A percentile compares a stretch with the other conserved stretches of the same genome.
phyloP scores from a whole-genome alignment of 2,797 vertebrate species.

The Bovichtus diacanthus region DNA sequence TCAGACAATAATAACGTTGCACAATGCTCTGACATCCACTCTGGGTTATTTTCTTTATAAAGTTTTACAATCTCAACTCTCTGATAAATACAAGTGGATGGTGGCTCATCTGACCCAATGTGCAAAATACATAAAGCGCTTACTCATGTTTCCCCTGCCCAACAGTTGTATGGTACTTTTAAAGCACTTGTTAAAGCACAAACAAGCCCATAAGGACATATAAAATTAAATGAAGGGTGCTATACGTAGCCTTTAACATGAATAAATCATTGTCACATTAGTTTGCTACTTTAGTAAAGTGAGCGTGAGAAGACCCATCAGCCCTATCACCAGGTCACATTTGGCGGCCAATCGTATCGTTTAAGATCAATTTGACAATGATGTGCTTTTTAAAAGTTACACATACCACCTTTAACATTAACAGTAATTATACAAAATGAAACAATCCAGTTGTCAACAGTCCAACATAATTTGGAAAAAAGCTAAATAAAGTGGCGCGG shows the following conservation, averaged over 20 bases:
- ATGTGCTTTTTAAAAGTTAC: constrained; percentile 32
- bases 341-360: constrained; percentile 8
- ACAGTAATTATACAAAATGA: constrained; percentile 45
- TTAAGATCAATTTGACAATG: constrained; percentile 44
- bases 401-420: constrained; percentile 55
- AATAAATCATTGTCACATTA: constrained; percentile 24
- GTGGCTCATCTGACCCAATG: constrained; percentile 52
- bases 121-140: constrained; percentile 80
- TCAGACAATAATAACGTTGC: constrained; percentile 60
- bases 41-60: constrained; percentile 2
- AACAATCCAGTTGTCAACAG: constrained; percentile 70
- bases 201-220: constrained; percentile 47
- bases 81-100: constrained; percentile 58
- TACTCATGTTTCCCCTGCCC: constrained; percentile 71
- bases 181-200: constrained; percentile 85
- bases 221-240: constrained; percentile 61
- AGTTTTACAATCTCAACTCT: constrained; percentile 72
- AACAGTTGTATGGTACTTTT: constrained; percentile 85
- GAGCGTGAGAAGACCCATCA: constrained; percentile 22
- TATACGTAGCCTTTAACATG: constrained; percentile 24
- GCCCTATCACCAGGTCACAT: background rate
- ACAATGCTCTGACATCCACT: constrained; percentile 62
- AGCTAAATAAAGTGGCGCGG: constrained; percentile 50
- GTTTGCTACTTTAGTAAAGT: constrained; percentile 21
- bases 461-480: constrained; percentile 49